Base-by-base conservation (phyloP, 2,888 invertebrate species). In the Trichacis sp. region DNA sequence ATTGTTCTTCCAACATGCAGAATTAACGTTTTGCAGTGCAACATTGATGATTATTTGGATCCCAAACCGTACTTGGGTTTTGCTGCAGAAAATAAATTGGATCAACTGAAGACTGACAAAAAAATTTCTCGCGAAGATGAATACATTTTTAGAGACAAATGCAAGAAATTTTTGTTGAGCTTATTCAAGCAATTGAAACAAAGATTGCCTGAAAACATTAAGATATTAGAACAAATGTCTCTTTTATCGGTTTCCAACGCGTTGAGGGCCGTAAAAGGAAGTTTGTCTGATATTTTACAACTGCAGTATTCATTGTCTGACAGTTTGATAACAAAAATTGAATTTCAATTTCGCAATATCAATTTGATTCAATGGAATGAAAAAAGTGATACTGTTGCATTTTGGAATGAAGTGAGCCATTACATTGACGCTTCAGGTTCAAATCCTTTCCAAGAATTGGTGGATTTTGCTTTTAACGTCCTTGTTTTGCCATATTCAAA, bases 401-500 rank as follows among this genome's bases (percentile, higher is more conserved):
- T 70, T 58, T 67, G 59, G 63, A 45, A 29, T 20, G 62, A 67
- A 53, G 62, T 64, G 0, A 42, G 45, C 33, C 43, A 56, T n/a
- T 63, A 67, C 42, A 59, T 36, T 45, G 68, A 69, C 38, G 65
- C 68, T 15, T 55, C 62, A 2, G 57, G 54, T 29, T n/a, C 33
- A n/a, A 65, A 65, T 57, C 68, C 57, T 11, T 65, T 65, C 14
- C 30, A 18, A 8, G 51, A 65, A 3, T 38, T 63, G 8, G 53
- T 43, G 1, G 53, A 52, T 53, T 70, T 72, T 49, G 69, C 68
- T 12, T 46, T 69, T 14, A 53, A 46, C 12, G 63, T 70, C 48
- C 55, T 71, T 0, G 52, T 59, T 14, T 52, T 71, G 14, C 69
- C 69, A 6, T 64, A 61, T 43, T 73, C 70, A 4, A 71, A 73